A percentile compares a stretch with the other conserved stretches of the same genome.
These are phyloP conservation scores for Drosophila antonietae DNA, from an alignment of 2,888 invertebrate genomes.

Conservation along the genomic window DNA sequence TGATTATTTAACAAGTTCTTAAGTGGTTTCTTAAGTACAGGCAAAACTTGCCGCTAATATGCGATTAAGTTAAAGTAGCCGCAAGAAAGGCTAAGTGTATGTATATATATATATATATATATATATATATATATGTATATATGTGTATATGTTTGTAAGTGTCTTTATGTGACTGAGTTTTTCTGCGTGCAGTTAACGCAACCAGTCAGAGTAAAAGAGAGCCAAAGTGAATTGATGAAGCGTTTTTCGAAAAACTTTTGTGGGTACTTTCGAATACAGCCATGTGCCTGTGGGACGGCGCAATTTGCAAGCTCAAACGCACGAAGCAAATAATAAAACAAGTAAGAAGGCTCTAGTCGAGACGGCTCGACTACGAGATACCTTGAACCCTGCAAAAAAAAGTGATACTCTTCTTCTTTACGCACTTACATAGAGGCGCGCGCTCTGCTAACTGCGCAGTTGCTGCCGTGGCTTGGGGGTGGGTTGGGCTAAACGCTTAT, in stretches of 20 bases:
- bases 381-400: too few relatives aligned
- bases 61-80: constrained; percentile 79
- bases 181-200: constrained; percentile 44
- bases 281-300: constrained; percentile 30
- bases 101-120: constrained; percentile 13
- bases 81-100: constrained; percentile 25
- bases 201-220: constrained; percentile 50
- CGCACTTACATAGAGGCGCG: too few relatives aligned
- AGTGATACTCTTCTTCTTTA: too few relatives aligned
- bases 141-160: constrained; percentile 16
- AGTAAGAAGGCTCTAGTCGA: too few relatives aligned
- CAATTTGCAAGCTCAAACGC: constrained; percentile 70
- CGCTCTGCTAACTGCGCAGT: too few relatives aligned
- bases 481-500: too few relatives aligned
- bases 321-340: constrained; percentile 63
- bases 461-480: too few relatives aligned
- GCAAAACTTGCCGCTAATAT: constrained; percentile 81
- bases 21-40: constrained; percentile 84
- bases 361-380: too few relatives aligned
- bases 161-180: constrained; percentile 32
- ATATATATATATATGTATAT: too few relatives aligned
- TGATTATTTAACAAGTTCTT: constrained; percentile 85
- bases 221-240: constrained; percentile 78
- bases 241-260: constrained; percentile 68
- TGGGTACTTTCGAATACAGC: constrained; percentile 31